These are phyloP conservation scores for Nesometra sesokonis DNA, from an alignment of 35 echinoderm and acorn worm species.

Conservation along the genomic window DNA sequence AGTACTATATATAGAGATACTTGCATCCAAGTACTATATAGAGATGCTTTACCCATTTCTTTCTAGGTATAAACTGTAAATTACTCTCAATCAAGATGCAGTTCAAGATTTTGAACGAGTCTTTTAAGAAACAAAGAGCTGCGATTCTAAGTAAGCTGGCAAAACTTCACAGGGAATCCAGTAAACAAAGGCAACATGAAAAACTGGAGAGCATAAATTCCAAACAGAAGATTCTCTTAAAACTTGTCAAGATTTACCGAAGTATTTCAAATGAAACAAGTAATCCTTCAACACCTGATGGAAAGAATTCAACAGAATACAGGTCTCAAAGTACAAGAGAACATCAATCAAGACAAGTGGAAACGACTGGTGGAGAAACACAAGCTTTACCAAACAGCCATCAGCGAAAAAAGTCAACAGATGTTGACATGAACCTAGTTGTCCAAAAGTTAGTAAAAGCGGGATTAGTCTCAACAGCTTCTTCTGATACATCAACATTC, in stretches of 20 bases:
- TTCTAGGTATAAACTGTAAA: not conserved
- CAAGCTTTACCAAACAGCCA: not conserved
- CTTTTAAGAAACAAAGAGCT: not conserved
- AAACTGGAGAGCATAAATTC: not conserved
- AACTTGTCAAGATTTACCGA: not conserved
- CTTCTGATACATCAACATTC: not conserved
- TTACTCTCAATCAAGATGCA: not conserved
- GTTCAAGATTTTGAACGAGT: not conserved
- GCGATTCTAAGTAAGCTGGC: not conserved
- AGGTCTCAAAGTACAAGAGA: not conserved
- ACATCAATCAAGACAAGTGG: not conserved
- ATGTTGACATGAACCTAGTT: not conserved
- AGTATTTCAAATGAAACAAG: not conserved
- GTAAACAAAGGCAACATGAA: not conserved
- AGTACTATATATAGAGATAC: too few species aligned
- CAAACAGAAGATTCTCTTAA: not conserved
- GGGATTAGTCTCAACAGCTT: not conserved
- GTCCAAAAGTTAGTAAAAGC: not conserved
- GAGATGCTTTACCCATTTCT: too few species aligned
- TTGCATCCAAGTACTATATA: too few species aligned
- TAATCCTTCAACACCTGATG: not conserved
- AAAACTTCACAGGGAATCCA: not conserved
- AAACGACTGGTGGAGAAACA: not conserved
- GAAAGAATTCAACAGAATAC: not conserved
- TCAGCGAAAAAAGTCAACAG: not conserved